phyloP scores from a whole-genome alignment of 1,140 invertebrate genomes.

The Gonioctena quinquepunctata region DNA sequence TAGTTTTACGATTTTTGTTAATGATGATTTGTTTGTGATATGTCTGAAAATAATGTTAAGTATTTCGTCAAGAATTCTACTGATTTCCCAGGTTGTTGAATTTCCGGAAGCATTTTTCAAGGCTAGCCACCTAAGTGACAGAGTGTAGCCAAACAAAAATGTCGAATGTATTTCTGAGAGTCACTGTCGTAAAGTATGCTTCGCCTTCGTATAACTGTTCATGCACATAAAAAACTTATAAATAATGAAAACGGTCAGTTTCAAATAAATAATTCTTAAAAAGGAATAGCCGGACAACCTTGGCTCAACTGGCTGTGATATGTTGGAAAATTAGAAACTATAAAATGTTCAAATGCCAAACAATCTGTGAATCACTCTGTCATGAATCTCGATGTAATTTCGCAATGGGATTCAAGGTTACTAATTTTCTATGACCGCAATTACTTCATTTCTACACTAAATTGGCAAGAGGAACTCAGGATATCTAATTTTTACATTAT shows the following conservation, averaged over 20 bases:
- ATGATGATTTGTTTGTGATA: too few relatives aligned
- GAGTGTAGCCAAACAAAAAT: too few relatives aligned
- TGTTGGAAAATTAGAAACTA: conserved; percentile 42
- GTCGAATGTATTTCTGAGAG: too few relatives aligned
- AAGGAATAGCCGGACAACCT: conserved; percentile 20
- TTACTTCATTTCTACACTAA: conserved; percentile 26
- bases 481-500: conserved; percentile 18
- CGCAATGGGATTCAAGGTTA: conserved; percentile 51
- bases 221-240: too few relatives aligned
- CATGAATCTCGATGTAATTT: conserved; percentile 48
- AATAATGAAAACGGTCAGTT: conserved; percentile 11
- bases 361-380: conserved; percentile 45
- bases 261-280: conserved; percentile 17
- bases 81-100: too few relatives aligned
- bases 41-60: too few relatives aligned
- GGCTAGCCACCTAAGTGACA: too few relatives aligned
- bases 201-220: too few relatives aligned
- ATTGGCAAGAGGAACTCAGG: conserved; percentile 16
- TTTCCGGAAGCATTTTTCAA: too few relatives aligned
- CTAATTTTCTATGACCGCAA: conserved; percentile 46
- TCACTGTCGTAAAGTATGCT: too few relatives aligned
- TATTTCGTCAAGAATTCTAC: too few relatives aligned
- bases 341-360: conserved; percentile 48
- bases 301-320: conserved; percentile 27
- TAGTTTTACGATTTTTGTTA: too few relatives aligned